Evolutionary conservation across 2,888 invertebrate genomes (phyloP).

Genomic region (Drosophila bunnanda): DNA sequence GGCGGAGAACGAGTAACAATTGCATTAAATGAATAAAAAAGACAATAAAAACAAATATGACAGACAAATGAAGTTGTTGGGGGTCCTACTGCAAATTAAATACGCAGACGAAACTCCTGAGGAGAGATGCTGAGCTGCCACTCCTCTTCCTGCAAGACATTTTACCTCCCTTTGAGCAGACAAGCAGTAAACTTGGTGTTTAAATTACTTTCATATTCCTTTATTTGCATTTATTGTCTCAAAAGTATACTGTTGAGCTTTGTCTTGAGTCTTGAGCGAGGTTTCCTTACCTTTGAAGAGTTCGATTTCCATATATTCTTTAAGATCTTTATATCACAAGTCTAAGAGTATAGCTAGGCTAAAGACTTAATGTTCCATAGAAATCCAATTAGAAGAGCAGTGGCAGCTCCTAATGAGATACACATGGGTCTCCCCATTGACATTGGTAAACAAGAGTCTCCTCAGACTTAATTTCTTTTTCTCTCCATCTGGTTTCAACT

Average conservation of each 20-base stretch:
- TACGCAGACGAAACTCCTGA: slow-evolving; percentile 42
- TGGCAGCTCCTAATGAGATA: not conserved
- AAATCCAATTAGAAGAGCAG: not conserved
- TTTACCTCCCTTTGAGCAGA: slow-evolving; percentile 39
- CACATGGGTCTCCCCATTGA: not conserved
- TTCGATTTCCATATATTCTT: not conserved
- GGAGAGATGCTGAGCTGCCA: slow-evolving; percentile 22
- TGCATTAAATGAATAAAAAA: slow-evolving; percentile 73
- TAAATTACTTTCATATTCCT: slow-evolving; percentile 77
- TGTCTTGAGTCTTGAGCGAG: not conserved
- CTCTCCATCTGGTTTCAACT: slow-evolving; percentile 6
- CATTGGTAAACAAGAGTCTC: slow-evolving; percentile 1
- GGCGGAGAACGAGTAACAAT: slow-evolving; percentile 60
- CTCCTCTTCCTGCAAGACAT: slow-evolving; percentile 53
- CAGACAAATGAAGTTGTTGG: slow-evolving; percentile 56
- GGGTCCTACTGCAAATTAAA: slow-evolving; percentile 66
- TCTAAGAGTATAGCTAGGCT: not conserved
- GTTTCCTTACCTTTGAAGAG: not conserved
- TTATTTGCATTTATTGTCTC: slow-evolving; percentile 65
- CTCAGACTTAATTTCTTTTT: not conserved
- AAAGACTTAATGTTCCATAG: not conserved
- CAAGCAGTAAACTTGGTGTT: slow-evolving; percentile 30
- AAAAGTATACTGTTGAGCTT: slow-evolving; percentile 45
- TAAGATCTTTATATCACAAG: not conserved
- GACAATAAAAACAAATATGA: slow-evolving; percentile 53